phyloP scores from a whole-genome alignment of 2,888 invertebrate genomes.

The Vandiemenella viatica region DNA sequence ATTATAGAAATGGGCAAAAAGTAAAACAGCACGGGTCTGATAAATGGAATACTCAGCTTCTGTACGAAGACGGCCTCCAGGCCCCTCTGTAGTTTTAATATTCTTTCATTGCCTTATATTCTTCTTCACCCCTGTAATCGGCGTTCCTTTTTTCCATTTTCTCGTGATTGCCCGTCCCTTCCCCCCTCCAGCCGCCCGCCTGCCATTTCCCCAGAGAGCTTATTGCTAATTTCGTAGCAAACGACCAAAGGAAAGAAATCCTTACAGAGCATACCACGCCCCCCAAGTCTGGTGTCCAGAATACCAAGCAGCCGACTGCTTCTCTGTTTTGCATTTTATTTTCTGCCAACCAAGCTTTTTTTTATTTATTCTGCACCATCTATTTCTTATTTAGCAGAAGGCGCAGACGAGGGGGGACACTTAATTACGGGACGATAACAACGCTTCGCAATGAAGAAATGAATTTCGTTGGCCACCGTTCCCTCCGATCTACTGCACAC shows the following conservation, averaged over 20 bases:
- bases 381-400: slow-evolving; percentile 1
- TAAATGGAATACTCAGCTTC: too few relatives aligned
- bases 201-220: slow-evolving; percentile 8
- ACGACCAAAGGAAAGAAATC: slow-evolving; percentile 8
- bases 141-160: slow-evolving; percentile 3
- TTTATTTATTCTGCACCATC: slow-evolving; percentile 4
- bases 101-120: neutral
- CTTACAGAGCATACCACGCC: slow-evolving; percentile 2
- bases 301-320: slow-evolving; percentile 11
- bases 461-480: too few relatives aligned
- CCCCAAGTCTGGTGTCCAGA: slow-evolving; percentile 3
- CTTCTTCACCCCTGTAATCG: neutral
- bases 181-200: neutral
- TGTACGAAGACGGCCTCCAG: too few relatives aligned
- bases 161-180: neutral
- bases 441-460: too few relatives aligned
- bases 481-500: too few relatives aligned
- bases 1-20: too few relatives aligned
- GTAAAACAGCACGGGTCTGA: too few relatives aligned
- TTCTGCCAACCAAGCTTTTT: slow-evolving; percentile 10
- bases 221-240: slow-evolving; percentile 11
- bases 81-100: too few relatives aligned
- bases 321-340: slow-evolving; percentile 11
- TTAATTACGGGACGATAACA: too few relatives aligned
- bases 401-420: too few relatives aligned